A percentile compares a stretch with the other conserved stretches of the same genome.
These are phyloP conservation scores for Diplosoma virens DNA, from an alignment of 23 tunicate species.

Conservation along the genomic window DNA sequence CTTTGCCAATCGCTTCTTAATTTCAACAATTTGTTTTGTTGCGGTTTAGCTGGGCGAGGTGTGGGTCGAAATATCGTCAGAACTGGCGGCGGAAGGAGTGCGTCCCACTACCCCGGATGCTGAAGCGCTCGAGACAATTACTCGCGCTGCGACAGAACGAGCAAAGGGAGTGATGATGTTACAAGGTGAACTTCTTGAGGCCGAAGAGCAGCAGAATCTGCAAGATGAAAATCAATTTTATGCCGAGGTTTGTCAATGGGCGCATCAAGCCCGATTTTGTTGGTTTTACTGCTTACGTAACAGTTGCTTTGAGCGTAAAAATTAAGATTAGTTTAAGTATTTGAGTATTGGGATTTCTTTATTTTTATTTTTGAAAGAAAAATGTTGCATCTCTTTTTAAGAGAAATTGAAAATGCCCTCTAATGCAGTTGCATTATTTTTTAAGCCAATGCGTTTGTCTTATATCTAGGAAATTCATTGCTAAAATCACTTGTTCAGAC, in stretches of 20 bases:
- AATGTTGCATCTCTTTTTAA: too few species aligned
- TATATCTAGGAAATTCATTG: too few species aligned
- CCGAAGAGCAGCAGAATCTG: constrained; percentile 75
- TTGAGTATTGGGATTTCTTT: not conserved
- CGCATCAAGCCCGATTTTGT: too few species aligned
- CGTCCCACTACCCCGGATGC: constrained; percentile 72
- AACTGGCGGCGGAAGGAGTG: constrained; percentile 69
- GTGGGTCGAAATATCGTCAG: constrained; percentile 75
- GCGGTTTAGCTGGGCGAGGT: constrained; percentile 97
- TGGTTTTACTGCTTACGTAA: too few species aligned
- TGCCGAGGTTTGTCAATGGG: constrained; percentile 91
- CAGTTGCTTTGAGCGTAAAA: too few species aligned
- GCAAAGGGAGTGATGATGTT: constrained; percentile 82
- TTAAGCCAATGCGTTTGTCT: too few species aligned
- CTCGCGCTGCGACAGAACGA: constrained; percentile 64
- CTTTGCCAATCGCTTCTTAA: too few species aligned
- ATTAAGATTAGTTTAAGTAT: too few species aligned
- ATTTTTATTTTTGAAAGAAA: not conserved
- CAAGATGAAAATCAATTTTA: constrained; percentile 85
- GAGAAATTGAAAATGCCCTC: too few species aligned
- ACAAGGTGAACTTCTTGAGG: constrained; percentile 78
- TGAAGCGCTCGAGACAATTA: constrained; percentile 89
- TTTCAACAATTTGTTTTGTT: too few species aligned
- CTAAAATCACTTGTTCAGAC: too few species aligned
- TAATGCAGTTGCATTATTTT: too few species aligned